A percentile compares a stretch with the other conserved stretches of the same genome.
phyloP scores from a whole-genome alignment of 2,113 vertebrate species.

The Rhabdomys dilectus region DNA sequence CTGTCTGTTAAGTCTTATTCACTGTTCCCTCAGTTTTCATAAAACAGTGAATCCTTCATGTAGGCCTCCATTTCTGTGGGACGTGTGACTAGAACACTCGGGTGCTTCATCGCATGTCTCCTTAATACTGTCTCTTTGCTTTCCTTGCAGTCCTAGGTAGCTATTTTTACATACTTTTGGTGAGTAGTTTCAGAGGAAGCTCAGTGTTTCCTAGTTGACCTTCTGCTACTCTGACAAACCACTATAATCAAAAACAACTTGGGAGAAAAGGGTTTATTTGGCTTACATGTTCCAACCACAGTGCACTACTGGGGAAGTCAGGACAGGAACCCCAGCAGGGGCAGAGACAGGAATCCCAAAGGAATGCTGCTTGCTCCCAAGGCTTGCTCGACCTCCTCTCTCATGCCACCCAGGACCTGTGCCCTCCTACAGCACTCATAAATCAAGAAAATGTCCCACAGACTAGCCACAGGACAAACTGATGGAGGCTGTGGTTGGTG shows the following conservation, averaged over 20 bases:
- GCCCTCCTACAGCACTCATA: background rate
- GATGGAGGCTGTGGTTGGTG: background rate
- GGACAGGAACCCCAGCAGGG: background rate
- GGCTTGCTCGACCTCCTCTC: background rate
- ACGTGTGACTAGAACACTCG: background rate
- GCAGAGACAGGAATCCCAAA: background rate
- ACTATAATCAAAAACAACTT: background rate
- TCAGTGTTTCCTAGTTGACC: background rate
- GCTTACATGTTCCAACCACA: background rate
- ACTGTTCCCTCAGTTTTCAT: background rate
- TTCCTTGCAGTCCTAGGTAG: background rate
- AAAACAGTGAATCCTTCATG: background rate
- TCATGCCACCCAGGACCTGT: background rate
- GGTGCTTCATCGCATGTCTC: background rate
- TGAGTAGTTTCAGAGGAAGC: background rate
- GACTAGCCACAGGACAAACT: background rate
- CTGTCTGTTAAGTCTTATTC: background rate
- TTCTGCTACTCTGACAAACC: background rate
- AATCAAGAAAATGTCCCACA: background rate
- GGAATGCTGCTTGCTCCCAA: background rate
- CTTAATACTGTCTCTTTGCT: background rate
- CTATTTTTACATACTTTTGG: background rate
- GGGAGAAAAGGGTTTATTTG: background rate
- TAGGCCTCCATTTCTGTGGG: background rate
- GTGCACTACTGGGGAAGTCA: background rate